Conservation (phyloP, 35 echinoderm and acorn worm species). For the Ptychodera flava region DNA sequence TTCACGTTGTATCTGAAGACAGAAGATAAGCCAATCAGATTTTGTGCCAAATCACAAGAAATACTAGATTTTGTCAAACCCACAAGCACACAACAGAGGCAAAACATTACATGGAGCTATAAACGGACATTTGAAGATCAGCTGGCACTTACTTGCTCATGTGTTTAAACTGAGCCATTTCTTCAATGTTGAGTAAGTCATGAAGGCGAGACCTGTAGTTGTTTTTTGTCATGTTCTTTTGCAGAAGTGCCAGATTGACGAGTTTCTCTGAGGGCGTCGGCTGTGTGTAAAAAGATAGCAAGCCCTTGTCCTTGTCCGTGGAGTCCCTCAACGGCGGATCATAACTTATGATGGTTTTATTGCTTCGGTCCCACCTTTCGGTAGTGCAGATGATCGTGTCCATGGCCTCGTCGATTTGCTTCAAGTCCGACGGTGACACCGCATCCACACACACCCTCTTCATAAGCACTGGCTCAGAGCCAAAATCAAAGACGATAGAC, state of each 20-base stretch:
- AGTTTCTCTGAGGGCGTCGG: conserved; percentile 76
- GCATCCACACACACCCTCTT: conserved; percentile 73
- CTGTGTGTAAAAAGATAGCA: conserved; percentile 62
- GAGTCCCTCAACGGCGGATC: conserved; percentile 43
- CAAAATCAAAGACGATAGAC: conserved; percentile 93
- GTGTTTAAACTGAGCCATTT: conserved; percentile 74
- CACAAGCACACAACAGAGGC: no score
- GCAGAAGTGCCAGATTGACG: conserved; percentile 64
- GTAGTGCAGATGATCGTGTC: conserved; percentile 56
- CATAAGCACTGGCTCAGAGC: conserved; percentile 71
- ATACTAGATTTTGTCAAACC: no score
- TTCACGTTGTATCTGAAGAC: conserved; percentile 75
- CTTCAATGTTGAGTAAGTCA: conserved; percentile 90
- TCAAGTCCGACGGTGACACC: conserved; percentile 65
- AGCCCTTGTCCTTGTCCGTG: conserved; percentile 72
- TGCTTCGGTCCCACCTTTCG: conserved; percentile 79
- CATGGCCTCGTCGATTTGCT: conserved; percentile 74
- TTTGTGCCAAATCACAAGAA: no score
- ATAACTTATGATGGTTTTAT: conserved; percentile 61
- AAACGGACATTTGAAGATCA: no score
- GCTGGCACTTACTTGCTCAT: conserved; percentile 68
- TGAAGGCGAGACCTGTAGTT: conserved; percentile 89
- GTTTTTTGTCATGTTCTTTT: conserved; percentile 85
- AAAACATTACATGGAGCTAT: no score
- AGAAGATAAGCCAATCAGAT: background rate